Conservation (phyloP, 2,797 vertebrate genomes). For the Spheniscus humboldti region DNA sequence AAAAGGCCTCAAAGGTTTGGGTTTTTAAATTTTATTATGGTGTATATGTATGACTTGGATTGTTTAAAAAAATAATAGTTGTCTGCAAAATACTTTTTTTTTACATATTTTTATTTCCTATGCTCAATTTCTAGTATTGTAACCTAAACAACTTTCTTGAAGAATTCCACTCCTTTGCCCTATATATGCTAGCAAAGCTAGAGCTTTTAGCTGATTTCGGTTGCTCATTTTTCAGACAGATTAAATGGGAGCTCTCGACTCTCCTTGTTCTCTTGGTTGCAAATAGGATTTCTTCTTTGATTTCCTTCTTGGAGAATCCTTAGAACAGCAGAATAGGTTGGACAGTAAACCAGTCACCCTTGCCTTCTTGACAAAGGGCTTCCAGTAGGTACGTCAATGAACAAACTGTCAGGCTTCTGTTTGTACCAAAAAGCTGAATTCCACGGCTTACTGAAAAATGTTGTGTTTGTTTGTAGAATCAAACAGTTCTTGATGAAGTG, state of each 20-base stretch:
- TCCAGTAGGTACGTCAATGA: rapidly evolving
- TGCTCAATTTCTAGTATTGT: neutral
- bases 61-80: neutral
- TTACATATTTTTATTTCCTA: neutral
- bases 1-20: neutral
- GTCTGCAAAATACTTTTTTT: neutral
- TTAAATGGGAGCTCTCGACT: neutral
- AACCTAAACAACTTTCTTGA: neutral
- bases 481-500: neutral
- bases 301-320: neutral
- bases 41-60: neutral
- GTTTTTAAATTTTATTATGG: neutral
- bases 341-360: neutral
- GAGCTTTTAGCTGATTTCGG: neutral
- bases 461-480: neutral
- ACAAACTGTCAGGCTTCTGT: neutral
- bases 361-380: neutral
- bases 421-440: neutral
- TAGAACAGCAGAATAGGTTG: neutral
- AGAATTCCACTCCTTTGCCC: neutral
- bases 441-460: neutral
- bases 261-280: neutral
- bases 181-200: neutral
- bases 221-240: neutral
- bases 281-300: neutral